Evolutionary conservation across 2,797 vertebrate genomes (phyloP).

Genomic region (Natrix natrix): DNA sequence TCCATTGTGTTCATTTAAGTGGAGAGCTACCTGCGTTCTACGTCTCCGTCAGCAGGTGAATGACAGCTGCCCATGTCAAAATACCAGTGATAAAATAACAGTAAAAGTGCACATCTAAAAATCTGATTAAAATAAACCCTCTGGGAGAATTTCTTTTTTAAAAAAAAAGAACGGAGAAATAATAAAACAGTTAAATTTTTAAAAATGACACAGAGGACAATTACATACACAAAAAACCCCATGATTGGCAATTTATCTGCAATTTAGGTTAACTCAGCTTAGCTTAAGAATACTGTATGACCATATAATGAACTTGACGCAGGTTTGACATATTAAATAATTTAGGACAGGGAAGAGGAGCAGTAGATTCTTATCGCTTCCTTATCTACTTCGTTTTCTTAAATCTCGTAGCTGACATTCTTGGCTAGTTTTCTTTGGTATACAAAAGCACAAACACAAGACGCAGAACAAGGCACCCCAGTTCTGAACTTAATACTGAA

Average conservation of each 20-base stretch:
- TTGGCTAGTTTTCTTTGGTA: slow-evolving; percentile 50
- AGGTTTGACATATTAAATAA: not conserved
- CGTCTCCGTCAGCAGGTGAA: slow-evolving; percentile 42
- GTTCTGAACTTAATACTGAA: slow-evolving; percentile 9
- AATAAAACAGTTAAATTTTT: slow-evolving; percentile 22
- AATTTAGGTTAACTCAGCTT: not conserved
- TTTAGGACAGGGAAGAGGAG: not conserved
- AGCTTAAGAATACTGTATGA: not conserved
- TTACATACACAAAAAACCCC: not conserved
- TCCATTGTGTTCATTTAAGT: not conserved
- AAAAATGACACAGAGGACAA: not conserved
- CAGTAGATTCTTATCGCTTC: not conserved
- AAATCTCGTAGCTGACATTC: not conserved
- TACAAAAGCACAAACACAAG: slow-evolving; percentile 1
- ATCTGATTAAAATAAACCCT: slow-evolving; percentile 53
- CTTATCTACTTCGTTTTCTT: slow-evolving; percentile 14
- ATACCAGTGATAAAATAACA: slow-evolving; percentile 21
- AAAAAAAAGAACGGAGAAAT: slow-evolving; percentile 44
- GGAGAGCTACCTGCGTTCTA: not conserved
- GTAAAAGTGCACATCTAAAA: slow-evolving; percentile 26
- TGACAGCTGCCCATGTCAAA: slow-evolving; percentile 52
- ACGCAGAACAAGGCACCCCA: not conserved
- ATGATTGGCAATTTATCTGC: not conserved
- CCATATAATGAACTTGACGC: not conserved
- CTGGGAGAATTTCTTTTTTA: slow-evolving; percentile 47